These are phyloP conservation scores for Cladopsammia gracilis DNA, from an alignment of 64 coral and sea anemone genomes.

Conservation along the genomic window DNA sequence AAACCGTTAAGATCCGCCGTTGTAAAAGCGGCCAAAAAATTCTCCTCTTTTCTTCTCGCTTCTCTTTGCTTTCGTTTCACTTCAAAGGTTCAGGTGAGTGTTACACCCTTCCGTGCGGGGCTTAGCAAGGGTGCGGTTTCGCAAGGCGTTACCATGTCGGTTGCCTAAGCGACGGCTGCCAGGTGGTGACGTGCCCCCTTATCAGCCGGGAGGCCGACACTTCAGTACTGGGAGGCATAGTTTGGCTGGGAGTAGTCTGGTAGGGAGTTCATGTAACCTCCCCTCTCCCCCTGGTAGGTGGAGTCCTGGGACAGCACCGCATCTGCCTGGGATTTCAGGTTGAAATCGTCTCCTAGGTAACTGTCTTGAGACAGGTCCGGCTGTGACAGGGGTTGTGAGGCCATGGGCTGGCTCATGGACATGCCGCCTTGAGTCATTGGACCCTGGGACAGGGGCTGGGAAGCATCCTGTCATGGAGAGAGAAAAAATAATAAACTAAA, in stretches of 20 bases:
- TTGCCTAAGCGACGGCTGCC: conserved; percentile 52
- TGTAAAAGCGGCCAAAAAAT: conserved; percentile 36
- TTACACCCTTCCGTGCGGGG: conserved; percentile 47
- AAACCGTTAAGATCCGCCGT: conserved; percentile 23
- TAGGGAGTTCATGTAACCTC: conserved; percentile 98
- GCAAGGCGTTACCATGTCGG: conserved; percentile 43
- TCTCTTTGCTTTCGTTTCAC: background rate
- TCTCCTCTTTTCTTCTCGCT: conserved; percentile 1
- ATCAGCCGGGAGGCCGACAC: conserved; percentile 35
- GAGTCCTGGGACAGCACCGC: conserved; percentile 98
- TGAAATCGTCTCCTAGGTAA: conserved; percentile 98
- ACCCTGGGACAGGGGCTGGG: conserved; percentile 97
- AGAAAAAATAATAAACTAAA: background rate
- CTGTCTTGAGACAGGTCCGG: conserved; percentile 99
- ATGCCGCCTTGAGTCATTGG: conserved; percentile 97
- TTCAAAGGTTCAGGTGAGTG: background rate
- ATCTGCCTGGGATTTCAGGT: conserved; percentile 99
- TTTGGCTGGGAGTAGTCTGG: conserved; percentile 99
- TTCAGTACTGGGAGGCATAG: conserved; percentile 98
- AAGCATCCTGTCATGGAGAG: conserved; percentile 78
- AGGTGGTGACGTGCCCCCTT: conserved; percentile 64
- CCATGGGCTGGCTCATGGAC: conserved; percentile 99
- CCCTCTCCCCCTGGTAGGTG: conserved; percentile 97
- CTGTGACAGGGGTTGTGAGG: conserved; percentile 97
- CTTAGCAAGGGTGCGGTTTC: conserved; percentile 32